Base-by-base conservation (phyloP, 2,888 invertebrate species). In the Pristionchus maxplancki region DNA sequence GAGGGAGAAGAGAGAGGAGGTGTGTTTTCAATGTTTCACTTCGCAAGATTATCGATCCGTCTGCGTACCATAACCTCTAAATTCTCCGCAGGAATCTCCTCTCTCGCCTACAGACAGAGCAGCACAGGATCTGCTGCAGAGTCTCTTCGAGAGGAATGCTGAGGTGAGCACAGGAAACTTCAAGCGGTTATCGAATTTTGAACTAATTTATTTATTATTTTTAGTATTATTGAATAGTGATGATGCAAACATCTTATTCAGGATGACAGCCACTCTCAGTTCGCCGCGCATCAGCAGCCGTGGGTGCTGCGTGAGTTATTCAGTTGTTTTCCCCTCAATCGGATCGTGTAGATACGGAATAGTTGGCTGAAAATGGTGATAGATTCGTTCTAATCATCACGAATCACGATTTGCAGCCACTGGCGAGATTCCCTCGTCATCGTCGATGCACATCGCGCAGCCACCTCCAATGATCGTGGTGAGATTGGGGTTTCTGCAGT, bases 101-200 rank as follows among this genome's bases (percentile, higher is more conserved):
- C 50, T 53, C 53, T 44, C 82, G 50, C 31, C 81, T 44, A 34
- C 82, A 9, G 31, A 13, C 67, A 9, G 5, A 9, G 9, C 28
- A 9, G 9, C 53, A 31, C 82, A 9, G 53, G 53, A 83, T 53
- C 50, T 83, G 34, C 53, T 83, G 53, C 82, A 83, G 82, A n/a
- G n/a, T 34, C 50, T 83, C 17, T 34, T 83, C 82, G 82, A 53
- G 8, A 28, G 78, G 44, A 71, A 71, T 71, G 71, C 34, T 37
- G 78, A n/a, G 58, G 15, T 5, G 58, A 58, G n/a, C 8, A 20
- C 20, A 17, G 58, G 17, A 58, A 44, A 44, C 8, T 6, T 6
- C 6, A 11, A 44, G 44, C 24, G 58, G 15, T 20, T 11, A 58
- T 58, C 8, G 8, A 58, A 24, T 24, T 13, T n/a, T 28, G 5